These are phyloP conservation scores for Rhinolophus sinicus DNA, from an alignment of 2,113 vertebrate species.

Conservation along the genomic window DNA sequence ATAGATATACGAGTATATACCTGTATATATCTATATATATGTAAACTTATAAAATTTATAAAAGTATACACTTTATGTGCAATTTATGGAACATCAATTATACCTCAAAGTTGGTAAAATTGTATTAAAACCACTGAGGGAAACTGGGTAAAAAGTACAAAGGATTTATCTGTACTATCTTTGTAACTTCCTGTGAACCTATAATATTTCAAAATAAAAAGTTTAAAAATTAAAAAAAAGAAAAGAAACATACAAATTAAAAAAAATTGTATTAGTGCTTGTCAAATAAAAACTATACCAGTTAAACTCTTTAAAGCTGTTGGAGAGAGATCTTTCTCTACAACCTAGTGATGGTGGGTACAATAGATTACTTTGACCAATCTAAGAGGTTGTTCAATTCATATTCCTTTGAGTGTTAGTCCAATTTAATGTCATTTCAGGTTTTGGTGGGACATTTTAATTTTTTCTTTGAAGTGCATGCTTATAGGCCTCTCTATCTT, in stretches of 20 bases:
- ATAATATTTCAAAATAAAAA: neutral
- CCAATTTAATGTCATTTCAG: neutral
- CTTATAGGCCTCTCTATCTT: neutral
- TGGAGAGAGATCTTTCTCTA: neutral
- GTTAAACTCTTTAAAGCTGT: neutral
- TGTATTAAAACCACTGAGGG: neutral
- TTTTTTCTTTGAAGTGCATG: neutral
- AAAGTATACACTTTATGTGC: neutral
- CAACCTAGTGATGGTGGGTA: neutral
- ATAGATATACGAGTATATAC: too few relatives aligned
- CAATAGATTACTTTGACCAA: neutral
- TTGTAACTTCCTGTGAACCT: neutral
- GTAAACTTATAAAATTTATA: neutral
- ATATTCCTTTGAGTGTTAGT: neutral
- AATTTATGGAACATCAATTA: neutral
- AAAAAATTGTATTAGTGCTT: neutral
- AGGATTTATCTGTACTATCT: neutral
- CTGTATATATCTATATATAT: too few relatives aligned
- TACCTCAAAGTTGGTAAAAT: neutral
- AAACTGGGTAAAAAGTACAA: neutral
- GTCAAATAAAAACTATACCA: neutral
- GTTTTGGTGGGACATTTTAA: neutral
- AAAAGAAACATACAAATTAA: neutral
- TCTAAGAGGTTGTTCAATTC: neutral
- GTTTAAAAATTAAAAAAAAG: neutral